Evolutionary conservation across 2,113 vertebrate genomes (phyloP).

Genomic region (Tragulus kanchil): DNA sequence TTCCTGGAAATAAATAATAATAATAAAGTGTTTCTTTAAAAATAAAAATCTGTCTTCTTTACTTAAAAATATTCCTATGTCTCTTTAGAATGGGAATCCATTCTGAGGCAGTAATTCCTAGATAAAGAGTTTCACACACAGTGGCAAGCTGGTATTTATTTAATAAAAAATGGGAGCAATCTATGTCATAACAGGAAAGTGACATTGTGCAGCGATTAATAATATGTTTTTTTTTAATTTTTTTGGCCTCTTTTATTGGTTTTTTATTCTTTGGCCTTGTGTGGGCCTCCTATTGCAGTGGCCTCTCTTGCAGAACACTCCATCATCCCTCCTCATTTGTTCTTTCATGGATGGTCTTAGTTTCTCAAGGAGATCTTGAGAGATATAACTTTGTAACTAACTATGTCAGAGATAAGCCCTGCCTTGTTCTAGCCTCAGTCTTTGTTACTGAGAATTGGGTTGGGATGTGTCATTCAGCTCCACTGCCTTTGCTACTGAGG

Average conservation of each 20-base stretch:
- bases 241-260: no score
- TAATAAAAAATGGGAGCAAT: slow-evolving; percentile 21
- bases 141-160: slow-evolving; percentile 25
- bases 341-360: not conserved
- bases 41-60: slow-evolving; percentile 26
- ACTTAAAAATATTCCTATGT: slow-evolving; percentile 48
- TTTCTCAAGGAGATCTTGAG: slow-evolving; percentile 36
- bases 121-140: not conserved
- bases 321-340: not conserved
- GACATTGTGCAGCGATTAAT: not conserved
- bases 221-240: not conserved
- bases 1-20: slow-evolving; percentile 29
- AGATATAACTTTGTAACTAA: slow-evolving; percentile 41
- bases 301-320: no score
- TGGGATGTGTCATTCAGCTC: not conserved
- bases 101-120: slow-evolving; percentile 57
- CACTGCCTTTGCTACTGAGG: slow-evolving; percentile 14
- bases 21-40: no score
- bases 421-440: not conserved
- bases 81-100: slow-evolving; percentile 29
- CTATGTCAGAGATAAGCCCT: not conserved
- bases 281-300: no score
- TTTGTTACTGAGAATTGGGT: not conserved
- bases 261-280: no score
- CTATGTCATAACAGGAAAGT: not conserved